These are phyloP conservation scores for Tenebrosternarchus preto DNA, from an alignment of 2,113 vertebrate species.

Conservation along the genomic window DNA sequence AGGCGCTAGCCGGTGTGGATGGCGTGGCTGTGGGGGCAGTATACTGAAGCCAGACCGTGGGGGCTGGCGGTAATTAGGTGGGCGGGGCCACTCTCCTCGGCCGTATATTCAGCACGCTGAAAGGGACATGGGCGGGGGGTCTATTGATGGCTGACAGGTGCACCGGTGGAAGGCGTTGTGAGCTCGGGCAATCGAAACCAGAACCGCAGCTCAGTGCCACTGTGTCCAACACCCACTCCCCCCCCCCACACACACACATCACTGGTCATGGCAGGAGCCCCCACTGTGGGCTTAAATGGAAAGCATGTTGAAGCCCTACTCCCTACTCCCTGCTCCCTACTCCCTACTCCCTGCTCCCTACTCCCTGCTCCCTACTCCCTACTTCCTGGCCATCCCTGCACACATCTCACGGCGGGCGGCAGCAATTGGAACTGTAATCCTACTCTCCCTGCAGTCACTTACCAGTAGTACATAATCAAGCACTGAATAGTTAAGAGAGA, in stretches of 20 bases:
- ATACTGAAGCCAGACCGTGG: constrained; percentile 43
- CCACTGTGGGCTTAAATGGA: constrained; percentile 62
- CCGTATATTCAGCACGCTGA: constrained; percentile 88
- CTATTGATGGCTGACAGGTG: constrained; percentile 88
- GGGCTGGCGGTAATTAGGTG: constrained; percentile 81
- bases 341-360: too few relatives aligned
- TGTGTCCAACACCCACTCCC: constrained; percentile 47
- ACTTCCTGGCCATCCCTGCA: constrained; percentile 54
- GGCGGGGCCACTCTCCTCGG: constrained; percentile 75
- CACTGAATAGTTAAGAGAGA: neutral
- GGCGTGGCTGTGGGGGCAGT: constrained; percentile 25
- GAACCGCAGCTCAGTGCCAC: constrained; percentile 65
- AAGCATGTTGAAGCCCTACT: constrained; percentile 61
- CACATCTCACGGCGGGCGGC: constrained; percentile 8
- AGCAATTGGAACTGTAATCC: neutral
- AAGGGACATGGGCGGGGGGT: constrained; percentile 82
- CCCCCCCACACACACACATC: too few relatives aligned
- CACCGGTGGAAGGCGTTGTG: constrained; percentile 74
- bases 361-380: too few relatives aligned
- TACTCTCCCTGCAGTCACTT: neutral
- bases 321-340: too few relatives aligned
- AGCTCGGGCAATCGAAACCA: constrained; percentile 72
- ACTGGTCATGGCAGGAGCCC: constrained; percentile 62
- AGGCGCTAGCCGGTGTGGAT: constrained; percentile 21
- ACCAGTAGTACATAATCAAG: neutral